Percentiles rank a stretch among this genome's conserved stretches.
phyloP scores from a whole-genome alignment of 2,113 vertebrate species.

The Rhipidura dahli region DNA sequence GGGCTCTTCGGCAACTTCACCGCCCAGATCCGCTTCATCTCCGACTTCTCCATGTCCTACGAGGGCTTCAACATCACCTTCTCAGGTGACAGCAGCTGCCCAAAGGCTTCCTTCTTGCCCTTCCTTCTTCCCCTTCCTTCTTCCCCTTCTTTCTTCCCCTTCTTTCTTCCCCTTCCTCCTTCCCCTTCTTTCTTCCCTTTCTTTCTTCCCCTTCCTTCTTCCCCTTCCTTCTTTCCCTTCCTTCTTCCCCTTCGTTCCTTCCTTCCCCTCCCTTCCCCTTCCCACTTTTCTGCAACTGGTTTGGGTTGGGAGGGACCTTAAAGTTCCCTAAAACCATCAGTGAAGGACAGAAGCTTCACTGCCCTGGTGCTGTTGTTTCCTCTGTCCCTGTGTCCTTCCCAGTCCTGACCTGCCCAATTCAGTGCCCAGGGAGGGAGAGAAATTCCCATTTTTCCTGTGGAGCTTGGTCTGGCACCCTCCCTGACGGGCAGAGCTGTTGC shows the following conservation, averaged over 20 bases:
- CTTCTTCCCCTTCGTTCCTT: neutral
- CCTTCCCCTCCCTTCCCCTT: neutral
- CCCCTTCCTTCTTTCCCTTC: neutral
- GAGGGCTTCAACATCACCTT: slow-evolving; percentile 99
- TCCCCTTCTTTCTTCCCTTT: neutral
- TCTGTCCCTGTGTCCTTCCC: neutral
- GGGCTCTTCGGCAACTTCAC: slow-evolving; percentile 97
- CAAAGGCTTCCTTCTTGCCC: too few relatives aligned
- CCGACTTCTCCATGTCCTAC: slow-evolving; percentile 98
- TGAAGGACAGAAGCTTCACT: neutral
- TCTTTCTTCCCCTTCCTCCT: neutral
- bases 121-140: too few relatives aligned
- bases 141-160: neutral
- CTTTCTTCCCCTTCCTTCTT: too few relatives aligned
- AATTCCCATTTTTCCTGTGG: neutral
- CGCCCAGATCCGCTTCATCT: slow-evolving; percentile 95
- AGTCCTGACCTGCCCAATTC: neutral
- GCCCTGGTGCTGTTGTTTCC: fast-evolving
- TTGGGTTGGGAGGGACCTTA: neutral
- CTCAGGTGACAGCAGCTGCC: slow-evolving; percentile 76
- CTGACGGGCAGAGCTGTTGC: neutral
- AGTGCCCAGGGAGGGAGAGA: neutral
- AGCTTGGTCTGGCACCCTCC: neutral
- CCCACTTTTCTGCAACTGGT: fast-evolving
- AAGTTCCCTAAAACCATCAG: neutral